A percentile compares a stretch with the other conserved stretches of the same genome.
Conservation (phyloP, 1,140 invertebrate species). For the Trachymyrmex cornetzi region DNA sequence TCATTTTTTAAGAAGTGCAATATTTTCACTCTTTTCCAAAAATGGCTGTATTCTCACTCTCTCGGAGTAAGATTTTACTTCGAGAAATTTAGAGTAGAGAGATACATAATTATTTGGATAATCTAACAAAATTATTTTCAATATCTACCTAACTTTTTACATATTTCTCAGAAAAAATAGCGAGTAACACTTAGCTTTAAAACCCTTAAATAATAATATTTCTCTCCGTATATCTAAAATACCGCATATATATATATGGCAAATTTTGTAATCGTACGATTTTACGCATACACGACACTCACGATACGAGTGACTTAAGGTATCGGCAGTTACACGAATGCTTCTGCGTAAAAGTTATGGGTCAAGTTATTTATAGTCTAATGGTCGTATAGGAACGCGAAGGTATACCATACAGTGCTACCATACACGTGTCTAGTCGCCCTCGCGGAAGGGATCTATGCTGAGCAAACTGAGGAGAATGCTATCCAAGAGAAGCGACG, state of each 20-base stretch:
- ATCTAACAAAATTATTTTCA: too few relatives aligned
- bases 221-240: background rate
- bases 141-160: too few relatives aligned
- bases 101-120: too few relatives aligned
- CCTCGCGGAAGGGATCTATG: conserved; percentile 36
- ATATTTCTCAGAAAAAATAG: too few relatives aligned
- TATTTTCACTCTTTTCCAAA: too few relatives aligned
- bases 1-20: too few relatives aligned
- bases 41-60: too few relatives aligned
- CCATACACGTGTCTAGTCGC: background rate
- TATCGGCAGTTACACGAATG: conserved; percentile 20
- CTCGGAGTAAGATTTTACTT: too few relatives aligned
- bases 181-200: too few relatives aligned
- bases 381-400: conserved; percentile 26
- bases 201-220: too few relatives aligned
- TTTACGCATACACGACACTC: conserved; percentile 1
- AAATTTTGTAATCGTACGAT: background rate
- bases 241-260: background rate
- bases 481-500: conserved; percentile 33
- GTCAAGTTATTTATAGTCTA: conserved; percentile 59
- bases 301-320: background rate
- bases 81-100: too few relatives aligned
- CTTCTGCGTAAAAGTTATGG: conserved; percentile 45
- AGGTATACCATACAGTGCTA: conserved; percentile 8
- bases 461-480: conserved; percentile 59